phyloP scores from a whole-genome alignment of 2,888 invertebrate genomes.

The Andrena bucephala region DNA sequence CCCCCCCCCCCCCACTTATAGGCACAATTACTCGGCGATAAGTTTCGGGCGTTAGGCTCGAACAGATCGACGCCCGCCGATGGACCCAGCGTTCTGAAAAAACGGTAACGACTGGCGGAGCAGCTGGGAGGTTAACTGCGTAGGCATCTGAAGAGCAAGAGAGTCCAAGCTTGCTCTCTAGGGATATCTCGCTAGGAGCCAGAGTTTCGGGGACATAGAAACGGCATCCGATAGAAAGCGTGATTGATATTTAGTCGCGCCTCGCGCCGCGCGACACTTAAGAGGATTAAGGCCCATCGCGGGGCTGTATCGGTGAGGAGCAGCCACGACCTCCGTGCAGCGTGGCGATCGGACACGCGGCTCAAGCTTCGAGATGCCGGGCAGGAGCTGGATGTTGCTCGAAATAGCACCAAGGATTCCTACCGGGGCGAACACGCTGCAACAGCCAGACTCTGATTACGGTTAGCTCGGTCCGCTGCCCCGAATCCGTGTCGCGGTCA shows the following conservation, averaged over 20 bases:
- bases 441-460: constrained; percentile 81
- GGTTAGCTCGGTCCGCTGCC: constrained; percentile 82
- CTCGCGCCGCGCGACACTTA: constrained; percentile 81
- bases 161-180: too few species aligned
- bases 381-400: constrained; percentile 14
- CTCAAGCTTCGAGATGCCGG: constrained; percentile 32
- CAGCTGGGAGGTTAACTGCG: too few species aligned
- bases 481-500: constrained; percentile 77
- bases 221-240: constrained; percentile 73
- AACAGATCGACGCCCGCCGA: constrained; percentile 6
- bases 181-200: neutral
- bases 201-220: constrained; percentile 31
- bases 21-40: constrained; percentile 20
- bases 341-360: constrained; percentile 31
- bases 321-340: constrained; percentile 49
- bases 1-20: neutral
- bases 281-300: constrained; percentile 82
- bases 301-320: constrained; percentile 68
- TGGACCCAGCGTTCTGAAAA: neutral
- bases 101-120: neutral
- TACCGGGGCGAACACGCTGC: constrained; percentile 67
- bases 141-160: too few species aligned
- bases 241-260: constrained; percentile 83
- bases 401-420: constrained; percentile 60
- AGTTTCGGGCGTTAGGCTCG: neutral